Base-by-base conservation (phyloP, 2,113 vertebrate species). In the Pelmatolapia mariae region DNA sequence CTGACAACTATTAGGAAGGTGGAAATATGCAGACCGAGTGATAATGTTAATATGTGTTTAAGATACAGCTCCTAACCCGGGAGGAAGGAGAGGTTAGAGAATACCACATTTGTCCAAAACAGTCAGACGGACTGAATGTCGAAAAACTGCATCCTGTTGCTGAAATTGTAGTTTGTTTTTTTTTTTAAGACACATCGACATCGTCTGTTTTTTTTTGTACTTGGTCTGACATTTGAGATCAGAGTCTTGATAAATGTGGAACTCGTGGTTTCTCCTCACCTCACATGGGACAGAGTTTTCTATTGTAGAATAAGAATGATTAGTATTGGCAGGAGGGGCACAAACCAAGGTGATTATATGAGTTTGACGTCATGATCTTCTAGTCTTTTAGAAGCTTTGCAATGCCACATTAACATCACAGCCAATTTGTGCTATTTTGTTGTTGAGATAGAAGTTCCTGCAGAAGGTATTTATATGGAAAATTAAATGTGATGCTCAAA, bases 401-500 rank as follows among this genome's bases (percentile, higher is more conserved):
- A 29, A 52, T 31, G 16, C 0, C 24, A 78, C 45, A 29, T 47
- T 76, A 29, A 11, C 22, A 29, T 76, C 10, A 31, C 18, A 26
- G 71, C 24, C 71, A 29, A 31, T 11, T 50, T 19, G 24, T 45
- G 33, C 61, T 38, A 38, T 66, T 66, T 66, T 66, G 33, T 38
- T 38, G 19, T 66, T 66, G 61, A 38, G 61, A 66, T 38, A 66
- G 43, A 78, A 50, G 40, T 12, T 50, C 16, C 71, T 50, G 2
- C 15, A 40, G 0, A 0, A n/a, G 43, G 13, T 82, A 22, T 47
- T 83, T 45, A 81, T 29, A 1, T 80, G n/a, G 19, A 22, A 54
- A 36, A 0, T 29, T 22, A 31, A 40, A 0, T 8, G 18, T 83
- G 36, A 43, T 73, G 38, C 38, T 0, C 22, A 0, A 10, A 73